These are phyloP conservation scores for Drosophila fuyamai DNA, from an alignment of 1,140 invertebrate species.

Conservation along the genomic window DNA sequence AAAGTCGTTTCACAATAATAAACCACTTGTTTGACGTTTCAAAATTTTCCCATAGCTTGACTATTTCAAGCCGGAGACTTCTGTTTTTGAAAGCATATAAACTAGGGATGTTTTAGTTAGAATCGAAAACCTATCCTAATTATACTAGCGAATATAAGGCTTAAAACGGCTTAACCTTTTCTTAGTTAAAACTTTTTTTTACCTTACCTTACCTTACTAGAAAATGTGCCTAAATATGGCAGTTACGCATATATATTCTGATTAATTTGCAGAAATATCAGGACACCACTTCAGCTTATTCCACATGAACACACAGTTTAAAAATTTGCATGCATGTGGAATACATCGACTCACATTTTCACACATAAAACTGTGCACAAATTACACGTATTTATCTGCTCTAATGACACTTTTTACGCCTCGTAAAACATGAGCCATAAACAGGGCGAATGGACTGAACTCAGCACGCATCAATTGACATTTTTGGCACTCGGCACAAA, in stretches of 20 bases:
- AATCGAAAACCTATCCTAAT: no score
- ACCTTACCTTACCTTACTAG: no score
- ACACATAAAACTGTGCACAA: slow-evolving; percentile 26
- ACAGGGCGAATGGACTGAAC: slow-evolving; percentile 26
- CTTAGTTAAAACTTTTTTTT: no score
- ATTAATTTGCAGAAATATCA: background rate
- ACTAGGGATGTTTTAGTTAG: no score
- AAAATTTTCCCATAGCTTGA: no score
- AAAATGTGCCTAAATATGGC: no score
- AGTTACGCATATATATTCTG: background rate
- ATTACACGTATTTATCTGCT: slow-evolving; percentile 46
- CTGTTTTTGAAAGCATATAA: no score
- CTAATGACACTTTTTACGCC: slow-evolving; percentile 69
- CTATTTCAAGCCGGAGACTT: no score
- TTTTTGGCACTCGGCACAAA: slow-evolving; percentile 46
- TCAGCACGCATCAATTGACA: slow-evolving; percentile 43
- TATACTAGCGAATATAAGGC: no score
- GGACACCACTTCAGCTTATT: background rate
- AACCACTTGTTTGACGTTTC: no score
- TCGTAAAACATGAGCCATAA: slow-evolving; percentile 65
- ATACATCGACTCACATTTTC: slow-evolving; percentile 25
- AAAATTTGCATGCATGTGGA: slow-evolving; percentile 10
- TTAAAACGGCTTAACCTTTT: no score
- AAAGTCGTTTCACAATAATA: no score
- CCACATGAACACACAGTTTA: background rate